Conservation (phyloP, 2,797 vertebrate species). For the Arctocebus calabarensis region DNA sequence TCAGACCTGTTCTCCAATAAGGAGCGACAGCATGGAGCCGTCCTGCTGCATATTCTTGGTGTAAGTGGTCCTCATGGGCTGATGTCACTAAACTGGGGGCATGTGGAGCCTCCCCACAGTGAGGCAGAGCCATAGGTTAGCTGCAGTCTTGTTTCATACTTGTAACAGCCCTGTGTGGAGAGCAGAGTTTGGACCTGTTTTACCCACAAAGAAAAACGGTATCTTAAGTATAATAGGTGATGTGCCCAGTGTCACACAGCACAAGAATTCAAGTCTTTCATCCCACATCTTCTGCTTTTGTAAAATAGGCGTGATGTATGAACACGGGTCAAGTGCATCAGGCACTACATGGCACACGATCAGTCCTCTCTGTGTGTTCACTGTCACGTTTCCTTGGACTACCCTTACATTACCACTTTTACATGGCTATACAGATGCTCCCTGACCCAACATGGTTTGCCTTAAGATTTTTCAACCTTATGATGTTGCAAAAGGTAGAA, state of each 20-base stretch:
- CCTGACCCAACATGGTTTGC: neutral
- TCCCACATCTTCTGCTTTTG: neutral
- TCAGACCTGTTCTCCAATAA: slow-evolving; percentile 93
- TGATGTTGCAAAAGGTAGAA: neutral
- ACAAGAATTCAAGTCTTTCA: neutral
- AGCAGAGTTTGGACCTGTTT: neutral
- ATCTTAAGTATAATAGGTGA: neutral
- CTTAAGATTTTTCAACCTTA: neutral
- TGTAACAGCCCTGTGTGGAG: neutral
- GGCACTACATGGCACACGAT: rapidly evolving
- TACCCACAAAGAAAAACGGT: neutral
- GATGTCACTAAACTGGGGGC: rapidly evolving
- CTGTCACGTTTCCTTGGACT: rapidly evolving
- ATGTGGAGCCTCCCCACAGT: rapidly evolving
- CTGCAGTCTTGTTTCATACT: neutral
- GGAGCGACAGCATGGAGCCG: slow-evolving; percentile 92
- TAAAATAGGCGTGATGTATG: rapidly evolving
- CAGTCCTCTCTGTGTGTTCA: neutral
- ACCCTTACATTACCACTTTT: no score
- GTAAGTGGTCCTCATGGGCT: slow-evolving; percentile 88
- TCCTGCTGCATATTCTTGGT: slow-evolving; percentile 94
- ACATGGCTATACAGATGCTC: neutral
- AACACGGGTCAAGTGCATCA: neutral
- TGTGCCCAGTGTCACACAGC: neutral
- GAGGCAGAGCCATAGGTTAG: rapidly evolving